Evolutionary conservation across 2,888 invertebrate genomes (phyloP).

Genomic region (Sinelater perroti): DNA sequence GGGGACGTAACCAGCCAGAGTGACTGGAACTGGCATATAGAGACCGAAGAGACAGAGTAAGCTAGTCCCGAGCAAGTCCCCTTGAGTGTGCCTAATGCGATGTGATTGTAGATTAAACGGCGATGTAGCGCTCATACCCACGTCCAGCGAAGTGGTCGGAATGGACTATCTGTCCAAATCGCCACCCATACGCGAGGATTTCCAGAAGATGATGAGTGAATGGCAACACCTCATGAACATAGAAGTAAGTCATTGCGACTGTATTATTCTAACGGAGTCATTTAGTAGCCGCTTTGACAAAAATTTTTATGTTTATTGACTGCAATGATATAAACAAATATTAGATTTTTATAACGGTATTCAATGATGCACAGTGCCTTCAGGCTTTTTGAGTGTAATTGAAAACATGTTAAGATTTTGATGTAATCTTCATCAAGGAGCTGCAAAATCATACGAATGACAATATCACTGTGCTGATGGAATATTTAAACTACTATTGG

Average conservation of each 20-base stretch:
- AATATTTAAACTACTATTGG: no score
- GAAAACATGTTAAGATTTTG: no score
- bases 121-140: conserved; percentile 59
- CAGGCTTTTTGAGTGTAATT: background rate
- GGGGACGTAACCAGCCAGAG: conserved; percentile 26
- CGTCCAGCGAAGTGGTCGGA: conserved; percentile 53
- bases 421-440: no score
- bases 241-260: conserved; percentile 54
- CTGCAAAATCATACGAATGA: no score
- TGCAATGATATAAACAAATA: no score
- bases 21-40: conserved; percentile 48
- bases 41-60: conserved; percentile 59
- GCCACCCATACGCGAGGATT: conserved; percentile 60
- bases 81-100: conserved; percentile 7
- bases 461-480: no score
- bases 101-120: conserved; percentile 58
- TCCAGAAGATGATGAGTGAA: conserved; percentile 62
- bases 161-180: conserved; percentile 48
- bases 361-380: background rate
- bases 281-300: background rate
- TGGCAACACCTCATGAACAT: conserved; percentile 63
- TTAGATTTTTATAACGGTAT: background rate
- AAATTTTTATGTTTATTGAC: no score
- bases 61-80: no score
- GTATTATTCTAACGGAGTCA: background rate